Evolutionary conservation across 2,797 vertebrate genomes (phyloP), one percentile per base, ranked within the genome.

Genomic region (Diglossa cyanea): DNA sequence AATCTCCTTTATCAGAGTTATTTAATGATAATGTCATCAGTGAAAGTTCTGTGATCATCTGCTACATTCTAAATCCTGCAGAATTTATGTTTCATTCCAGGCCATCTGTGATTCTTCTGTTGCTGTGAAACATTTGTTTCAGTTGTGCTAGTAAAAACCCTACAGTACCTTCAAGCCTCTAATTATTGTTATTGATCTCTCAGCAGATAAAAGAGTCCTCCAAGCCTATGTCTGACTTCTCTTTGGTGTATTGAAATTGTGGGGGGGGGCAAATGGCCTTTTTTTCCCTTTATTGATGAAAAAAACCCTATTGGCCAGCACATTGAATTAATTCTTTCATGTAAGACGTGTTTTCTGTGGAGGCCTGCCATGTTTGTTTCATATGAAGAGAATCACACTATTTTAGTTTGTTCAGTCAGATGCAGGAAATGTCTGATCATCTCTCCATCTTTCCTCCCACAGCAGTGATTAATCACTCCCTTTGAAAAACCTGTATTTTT

Each of bases 331-430:
- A 53, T 76, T 26, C 25, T 88, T 81, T 66, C 47, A 35, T 18
- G 37, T 55, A 53, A 88, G 57, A 13, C 9, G 26, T 72, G 37
- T 93, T 94, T 92, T 84, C 76, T 72, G 2, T 94, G 94, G 90
- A 90, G 51, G 16, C 14, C 55, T 95, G 90, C 74, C 74, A 74
- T 39, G 53, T 85, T 94, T 90, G 81, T 87, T 88, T 90, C 83
- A 61, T 89, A 47, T 47, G 53, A 88, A 88, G 71, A 93, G 37
- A 94, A 81, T 86, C 55, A 61, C 30, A n/a, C 10, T 40, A 6
- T 35, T 63, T 48, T 8, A 37, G 50, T n/a, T 77, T 53, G 9
- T 62, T 76, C 63, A 86, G 2, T 81, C 66, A 76, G 74, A 68
- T 35, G 24, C 83, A 95, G 60, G 70, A 96, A 95, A 76, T 87